Evolutionary conservation across 2,113 vertebrate species (phyloP).

Genomic region (Jacana jacana): DNA sequence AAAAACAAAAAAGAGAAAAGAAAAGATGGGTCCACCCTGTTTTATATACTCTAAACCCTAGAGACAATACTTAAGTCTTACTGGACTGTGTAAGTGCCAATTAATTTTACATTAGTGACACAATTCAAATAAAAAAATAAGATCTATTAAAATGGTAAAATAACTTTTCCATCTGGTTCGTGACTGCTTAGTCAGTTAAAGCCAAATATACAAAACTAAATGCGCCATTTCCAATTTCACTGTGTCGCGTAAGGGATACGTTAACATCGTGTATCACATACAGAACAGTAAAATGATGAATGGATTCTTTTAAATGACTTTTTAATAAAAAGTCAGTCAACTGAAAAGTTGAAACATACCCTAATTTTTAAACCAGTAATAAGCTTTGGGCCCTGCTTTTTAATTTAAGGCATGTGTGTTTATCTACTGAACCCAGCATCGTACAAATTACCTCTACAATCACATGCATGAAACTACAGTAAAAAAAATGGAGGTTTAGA

Average conservation of each 20-base stretch:
- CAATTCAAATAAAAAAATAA: conserved; percentile 80
- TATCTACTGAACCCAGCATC: conserved; percentile 72
- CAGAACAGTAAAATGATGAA: conserved; percentile 47
- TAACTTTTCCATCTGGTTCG: conserved; percentile 55
- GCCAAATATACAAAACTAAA: conserved; percentile 68
- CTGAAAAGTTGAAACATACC: conserved; percentile 65
- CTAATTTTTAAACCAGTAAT: conserved; percentile 69
- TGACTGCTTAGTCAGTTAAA: conserved; percentile 56
- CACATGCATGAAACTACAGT: conserved; percentile 79
- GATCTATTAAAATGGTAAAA: conserved; percentile 76
- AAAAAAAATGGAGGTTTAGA: conserved; percentile 74
- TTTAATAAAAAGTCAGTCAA: conserved; percentile 67
- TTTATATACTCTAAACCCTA: conserved; percentile 52
- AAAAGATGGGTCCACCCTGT: conserved; percentile 45
- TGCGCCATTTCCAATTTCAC: conserved; percentile 48
- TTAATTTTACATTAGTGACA: conserved; percentile 61
- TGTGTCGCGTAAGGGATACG: conserved; percentile 31
- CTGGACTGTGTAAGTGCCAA: conserved; percentile 51
- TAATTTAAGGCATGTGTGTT: conserved; percentile 86
- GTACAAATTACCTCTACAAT: conserved; percentile 79
- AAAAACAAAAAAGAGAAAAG: background rate
- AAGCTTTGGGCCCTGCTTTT: conserved; percentile 81
- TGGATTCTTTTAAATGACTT: conserved; percentile 65
- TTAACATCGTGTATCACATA: background rate
- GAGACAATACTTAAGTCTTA: conserved; percentile 64